Base-by-base conservation (phyloP, 2,797 vertebrate genomes). In the Thunnus albacares region DNA sequence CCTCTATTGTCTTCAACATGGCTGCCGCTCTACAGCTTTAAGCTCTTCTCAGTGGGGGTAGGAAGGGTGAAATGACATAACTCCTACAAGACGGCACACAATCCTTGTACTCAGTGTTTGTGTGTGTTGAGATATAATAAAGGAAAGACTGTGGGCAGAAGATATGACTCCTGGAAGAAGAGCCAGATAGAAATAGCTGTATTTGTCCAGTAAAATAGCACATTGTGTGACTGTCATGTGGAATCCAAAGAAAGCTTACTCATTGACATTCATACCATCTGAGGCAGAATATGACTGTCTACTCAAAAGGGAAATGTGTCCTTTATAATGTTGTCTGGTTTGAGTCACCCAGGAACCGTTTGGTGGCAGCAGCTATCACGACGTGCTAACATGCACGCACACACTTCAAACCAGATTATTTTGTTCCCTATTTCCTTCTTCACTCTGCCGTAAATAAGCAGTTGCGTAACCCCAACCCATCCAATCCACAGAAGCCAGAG, bases 401-500 rank as follows among this genome's bases (percentile, higher is more conserved):
- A 58, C 7, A 15, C 67, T 56, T 56, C 58, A 52, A 71, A 79
- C 67, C 74, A 82, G 82, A 82, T 85, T 79, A 82, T 76, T 82
- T 69, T 69, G 78, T 84, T 64, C 71, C 58, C 67, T 65, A 41
- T 81, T 80, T 77, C 75, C 75, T 63, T 83, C 73, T 71, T 71
- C 77, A 45, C 71, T 87, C 75, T 53, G 45, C 81, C 33, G 65
- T 85, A 88, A 92, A 85, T 89, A 90, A 89, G 75, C 84, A 15
- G 89, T 95, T 95, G 88, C 15, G 14, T 81, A 94, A 95, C 26
- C 64, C 45, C 47, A 65, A 38, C 35, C 43, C 63, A 72, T 64
- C 53, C 9, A 53, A 76, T 45, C 64, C 67, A 72, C 64, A 78
- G 77, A 75, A 90, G 76, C 79, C 71, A 64, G 79, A 82, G 80